A percentile compares a stretch with the other conserved stretches of the same genome.
phyloP scores from a whole-genome alignment of 2,797 vertebrate species.

The Sebastes itinus region DNA sequence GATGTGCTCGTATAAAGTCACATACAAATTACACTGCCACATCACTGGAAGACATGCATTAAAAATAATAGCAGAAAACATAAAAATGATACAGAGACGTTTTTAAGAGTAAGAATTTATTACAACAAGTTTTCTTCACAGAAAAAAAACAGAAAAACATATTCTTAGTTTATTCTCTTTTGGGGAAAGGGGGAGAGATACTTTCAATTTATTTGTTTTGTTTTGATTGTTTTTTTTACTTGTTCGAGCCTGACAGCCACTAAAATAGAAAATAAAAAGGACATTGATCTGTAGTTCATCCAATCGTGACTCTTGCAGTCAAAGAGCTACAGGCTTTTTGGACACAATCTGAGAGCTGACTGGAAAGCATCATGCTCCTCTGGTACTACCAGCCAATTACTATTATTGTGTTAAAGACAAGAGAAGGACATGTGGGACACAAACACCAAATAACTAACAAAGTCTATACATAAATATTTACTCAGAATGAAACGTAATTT shows the following conservation, averaged over 20 bases:
- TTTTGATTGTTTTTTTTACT: neutral
- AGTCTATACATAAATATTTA: slow-evolving; percentile 28
- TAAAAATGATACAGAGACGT: slow-evolving; percentile 62
- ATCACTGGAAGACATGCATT: neutral
- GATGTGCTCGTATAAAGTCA: neutral
- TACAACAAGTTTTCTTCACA: slow-evolving; percentile 67
- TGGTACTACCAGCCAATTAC: neutral
- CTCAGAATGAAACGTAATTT: neutral
- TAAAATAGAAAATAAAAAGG: neutral
- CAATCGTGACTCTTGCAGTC: neutral
- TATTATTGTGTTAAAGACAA: neutral
- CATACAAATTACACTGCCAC: neutral
- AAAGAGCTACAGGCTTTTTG: neutral
- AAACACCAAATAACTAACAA: slow-evolving; percentile 6
- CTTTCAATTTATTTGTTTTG: neutral
- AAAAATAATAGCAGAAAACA: neutral
- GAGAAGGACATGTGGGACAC: neutral
- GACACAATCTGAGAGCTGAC: neutral
- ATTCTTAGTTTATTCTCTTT: neutral
- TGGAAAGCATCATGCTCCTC: neutral
- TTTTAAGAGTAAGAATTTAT: slow-evolving; percentile 78
- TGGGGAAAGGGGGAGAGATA: neutral
- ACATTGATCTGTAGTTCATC: neutral
- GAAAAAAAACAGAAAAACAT: slow-evolving; percentile 38
- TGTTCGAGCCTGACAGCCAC: neutral